A percentile compares a stretch with the other conserved stretches of the same genome.
phyloP scores from a whole-genome alignment of 2,888 invertebrate species.

The Syrista parreyssii region DNA sequence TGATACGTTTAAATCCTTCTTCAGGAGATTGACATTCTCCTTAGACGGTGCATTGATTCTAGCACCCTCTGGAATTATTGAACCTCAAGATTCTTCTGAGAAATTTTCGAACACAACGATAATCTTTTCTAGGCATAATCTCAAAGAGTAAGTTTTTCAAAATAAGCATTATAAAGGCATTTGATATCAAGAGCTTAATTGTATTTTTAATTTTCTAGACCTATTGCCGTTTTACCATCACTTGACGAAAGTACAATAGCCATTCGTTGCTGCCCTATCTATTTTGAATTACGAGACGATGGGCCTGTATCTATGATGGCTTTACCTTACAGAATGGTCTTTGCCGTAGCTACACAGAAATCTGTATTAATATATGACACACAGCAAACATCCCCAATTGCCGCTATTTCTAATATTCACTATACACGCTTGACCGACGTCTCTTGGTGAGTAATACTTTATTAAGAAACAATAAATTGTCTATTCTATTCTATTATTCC shows the following conservation, averaged over 20 bases:
- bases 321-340: slow-evolving; percentile 83
- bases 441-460: slow-evolving; percentile 73
- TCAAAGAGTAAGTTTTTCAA: slow-evolving; percentile 70
- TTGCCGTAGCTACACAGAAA: slow-evolving; percentile 91
- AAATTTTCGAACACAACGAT: slow-evolving; percentile 70
- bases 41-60: slow-evolving; percentile 92
- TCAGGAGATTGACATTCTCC: slow-evolving; percentile 88
- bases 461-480: background rate
- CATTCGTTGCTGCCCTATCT: slow-evolving; percentile 82
- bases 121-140: slow-evolving; percentile 70
- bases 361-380: slow-evolving; percentile 90
- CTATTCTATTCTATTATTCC: slow-evolving; percentile 4
- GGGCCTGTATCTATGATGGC: slow-evolving; percentile 71
- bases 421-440: slow-evolving; percentile 90
- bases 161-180: background rate
- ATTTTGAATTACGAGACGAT: slow-evolving; percentile 73
- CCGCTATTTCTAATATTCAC: slow-evolving; percentile 84
- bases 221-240: slow-evolving; percentile 82
- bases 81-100: slow-evolving; percentile 76
- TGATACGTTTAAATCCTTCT: slow-evolving; percentile 94
- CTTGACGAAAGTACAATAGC: slow-evolving; percentile 85
- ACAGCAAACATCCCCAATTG: slow-evolving; percentile 84
- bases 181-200: background rate
- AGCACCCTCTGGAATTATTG: slow-evolving; percentile 90
- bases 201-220: slow-evolving; percentile 69